phyloP scores from a whole-genome alignment of 23 tunicate genomes.

The Ciona savignyi region DNA sequence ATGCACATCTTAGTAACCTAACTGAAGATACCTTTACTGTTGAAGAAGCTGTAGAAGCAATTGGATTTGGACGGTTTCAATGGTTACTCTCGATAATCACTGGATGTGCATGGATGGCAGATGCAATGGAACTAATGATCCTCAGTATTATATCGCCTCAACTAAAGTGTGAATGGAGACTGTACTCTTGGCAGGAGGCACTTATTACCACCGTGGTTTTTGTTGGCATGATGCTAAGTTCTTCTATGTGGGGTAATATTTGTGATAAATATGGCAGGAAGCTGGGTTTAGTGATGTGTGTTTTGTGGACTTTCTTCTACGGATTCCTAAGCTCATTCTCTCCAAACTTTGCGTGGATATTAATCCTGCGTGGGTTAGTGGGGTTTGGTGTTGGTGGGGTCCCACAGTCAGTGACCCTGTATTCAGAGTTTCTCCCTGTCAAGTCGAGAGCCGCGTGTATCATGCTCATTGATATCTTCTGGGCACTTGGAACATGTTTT shows the following conservation, averaged over 20 bases:
- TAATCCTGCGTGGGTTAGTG: constrained; percentile 79
- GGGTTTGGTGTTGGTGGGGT: constrained; percentile 99
- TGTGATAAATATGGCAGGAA: constrained; percentile 90
- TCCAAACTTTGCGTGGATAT: constrained; percentile 87
- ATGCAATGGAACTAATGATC: constrained; percentile 98
- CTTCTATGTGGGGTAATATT: constrained; percentile 94
- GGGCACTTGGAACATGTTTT: constrained; percentile 96
- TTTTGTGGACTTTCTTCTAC: constrained; percentile 81
- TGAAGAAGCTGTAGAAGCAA: constrained; percentile 94
- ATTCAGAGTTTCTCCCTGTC: constrained; percentile 91
- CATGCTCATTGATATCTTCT: constrained; percentile 88
- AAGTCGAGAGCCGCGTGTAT: constrained; percentile 89
- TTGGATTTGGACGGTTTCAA: constrained; percentile 96
- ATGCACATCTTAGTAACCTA: constrained; percentile 13
- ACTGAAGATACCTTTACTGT: constrained; percentile 71
- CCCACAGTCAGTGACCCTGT: constrained; percentile 96
- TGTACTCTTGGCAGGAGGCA: constrained; percentile 90
- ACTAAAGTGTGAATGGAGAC: constrained; percentile 90
- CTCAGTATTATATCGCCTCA: constrained; percentile 90
- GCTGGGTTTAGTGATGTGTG: constrained; percentile 84
- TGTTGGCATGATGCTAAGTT: constrained; percentile 91
- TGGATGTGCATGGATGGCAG: constrained; percentile 99
- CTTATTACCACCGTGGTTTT: constrained; percentile 90
- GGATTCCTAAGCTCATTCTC: constrained; percentile 86
- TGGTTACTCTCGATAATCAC: constrained; percentile 84